These are phyloP conservation scores for Brachionus rubens DNA, from an alignment of 1,140 invertebrate species.

Conservation along the genomic window DNA sequence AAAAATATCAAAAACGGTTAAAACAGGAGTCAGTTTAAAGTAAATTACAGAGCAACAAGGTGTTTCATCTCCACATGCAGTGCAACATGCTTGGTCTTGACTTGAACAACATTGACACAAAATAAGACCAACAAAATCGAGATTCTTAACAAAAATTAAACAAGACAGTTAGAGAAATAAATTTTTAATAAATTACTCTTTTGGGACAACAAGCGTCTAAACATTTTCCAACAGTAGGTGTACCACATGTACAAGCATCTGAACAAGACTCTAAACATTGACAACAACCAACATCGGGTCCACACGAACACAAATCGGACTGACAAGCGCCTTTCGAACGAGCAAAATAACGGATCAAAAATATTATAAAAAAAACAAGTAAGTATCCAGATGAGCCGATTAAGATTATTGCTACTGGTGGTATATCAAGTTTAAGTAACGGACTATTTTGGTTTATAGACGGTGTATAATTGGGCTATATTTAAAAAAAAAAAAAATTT, in stretches of 20 bases:
- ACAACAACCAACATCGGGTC: slow-evolving; percentile 24
- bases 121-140: slow-evolving; percentile 41
- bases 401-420: slow-evolving; percentile 25
- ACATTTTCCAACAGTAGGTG: slow-evolving; percentile 29
- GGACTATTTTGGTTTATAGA: slow-evolving; percentile 9
- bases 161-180: not conserved
- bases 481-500: too few relatives aligned
- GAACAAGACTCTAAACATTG: slow-evolving; percentile 39
- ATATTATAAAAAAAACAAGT: slow-evolving; percentile 21
- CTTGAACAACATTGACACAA: slow-evolving; percentile 22
- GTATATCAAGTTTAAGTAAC: not conserved
- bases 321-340: slow-evolving; percentile 32
- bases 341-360: slow-evolving; percentile 22
- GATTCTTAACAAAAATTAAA: not conserved
- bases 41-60: slow-evolving; percentile 33
- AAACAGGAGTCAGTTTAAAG: not conserved
- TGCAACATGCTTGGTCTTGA: not conserved
- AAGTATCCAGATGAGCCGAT: slow-evolving; percentile 32
- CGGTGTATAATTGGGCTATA: not conserved
- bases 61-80: slow-evolving; percentile 9
- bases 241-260: slow-evolving; percentile 39
- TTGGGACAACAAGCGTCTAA: slow-evolving; percentile 31
- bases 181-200: not conserved
- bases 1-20: not conserved
- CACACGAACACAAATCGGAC: slow-evolving; percentile 34